Evolutionary conservation across 1,140 invertebrate genomes (phyloP).

Genomic region (Belonocnema kinseyi): DNA sequence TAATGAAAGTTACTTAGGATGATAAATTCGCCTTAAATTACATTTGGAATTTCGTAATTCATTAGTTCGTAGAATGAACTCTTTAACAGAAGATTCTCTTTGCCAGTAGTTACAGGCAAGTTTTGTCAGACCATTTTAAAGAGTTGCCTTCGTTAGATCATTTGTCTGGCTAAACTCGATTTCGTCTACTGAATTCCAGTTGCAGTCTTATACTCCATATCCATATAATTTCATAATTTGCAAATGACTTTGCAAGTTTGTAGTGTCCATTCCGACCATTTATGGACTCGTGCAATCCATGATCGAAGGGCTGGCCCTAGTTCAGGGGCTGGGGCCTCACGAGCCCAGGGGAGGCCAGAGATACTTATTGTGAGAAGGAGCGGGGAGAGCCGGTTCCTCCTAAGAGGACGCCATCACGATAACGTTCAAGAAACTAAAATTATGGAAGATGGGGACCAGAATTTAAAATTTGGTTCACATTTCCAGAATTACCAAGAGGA

Average conservation of each 20-base stretch:
- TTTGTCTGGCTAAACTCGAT: no score
- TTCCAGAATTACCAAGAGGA: constrained; percentile 33
- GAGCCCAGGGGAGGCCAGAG: constrained; percentile 52
- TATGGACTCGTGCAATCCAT: constrained; percentile 32
- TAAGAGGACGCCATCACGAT: constrained; percentile 70
- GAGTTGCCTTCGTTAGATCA: no score
- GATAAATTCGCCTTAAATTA: no score
- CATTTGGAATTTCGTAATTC: no score
- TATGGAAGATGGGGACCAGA: constrained; percentile 53
- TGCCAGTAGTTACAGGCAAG: no score
- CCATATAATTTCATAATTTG: constrained; percentile 69
- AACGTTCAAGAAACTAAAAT: constrained; percentile 69
- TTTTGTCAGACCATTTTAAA: no score
- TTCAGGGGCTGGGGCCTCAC: constrained; percentile 40
- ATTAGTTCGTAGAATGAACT: no score
- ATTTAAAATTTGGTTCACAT: constrained; percentile 54
- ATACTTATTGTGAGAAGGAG: constrained; percentile 38
- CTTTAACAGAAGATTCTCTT: no score
- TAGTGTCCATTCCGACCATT: constrained; percentile 40
- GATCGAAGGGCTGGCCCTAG: constrained; percentile 54
- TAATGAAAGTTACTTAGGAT: background rate
- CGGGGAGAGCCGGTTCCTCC: constrained; percentile 73
- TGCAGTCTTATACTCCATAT: no score
- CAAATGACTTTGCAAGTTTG: constrained; percentile 37
- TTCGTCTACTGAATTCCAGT: no score